These are phyloP conservation scores for Eupithecia tripunctaria DNA, from an alignment of 2,888 invertebrate species.

Conservation along the genomic window DNA sequence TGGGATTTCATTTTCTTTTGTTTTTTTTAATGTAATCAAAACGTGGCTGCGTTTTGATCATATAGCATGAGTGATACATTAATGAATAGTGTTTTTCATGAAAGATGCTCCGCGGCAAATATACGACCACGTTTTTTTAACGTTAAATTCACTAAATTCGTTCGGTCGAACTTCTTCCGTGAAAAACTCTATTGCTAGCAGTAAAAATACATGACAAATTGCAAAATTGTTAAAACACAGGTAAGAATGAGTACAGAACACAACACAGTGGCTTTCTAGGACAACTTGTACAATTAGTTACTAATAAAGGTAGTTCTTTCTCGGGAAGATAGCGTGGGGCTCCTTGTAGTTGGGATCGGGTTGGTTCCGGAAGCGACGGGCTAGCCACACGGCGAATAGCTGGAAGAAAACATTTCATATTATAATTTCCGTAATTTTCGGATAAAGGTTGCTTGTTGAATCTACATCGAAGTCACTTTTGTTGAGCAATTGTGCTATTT, in stretches of 20 bases:
- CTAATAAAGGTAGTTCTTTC: slow-evolving; percentile 80
- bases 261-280: slow-evolving; percentile 35
- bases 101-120: too few relatives aligned
- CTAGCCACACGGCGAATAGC: slow-evolving; percentile 92
- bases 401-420: slow-evolving; percentile 68
- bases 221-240: slow-evolving; percentile 14
- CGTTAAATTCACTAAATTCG: too few relatives aligned
- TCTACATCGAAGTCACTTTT: not conserved
- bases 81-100: too few relatives aligned
- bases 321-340: slow-evolving; percentile 89
- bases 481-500: not conserved
- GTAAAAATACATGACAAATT: not conserved
- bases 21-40: too few relatives aligned
- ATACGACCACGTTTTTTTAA: too few relatives aligned
- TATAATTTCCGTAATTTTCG: not conserved
- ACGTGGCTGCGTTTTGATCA: too few relatives aligned
- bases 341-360: slow-evolving; percentile 89
- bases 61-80: too few relatives aligned
- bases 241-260: slow-evolving; percentile 35
- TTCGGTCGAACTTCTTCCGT: too few relatives aligned
- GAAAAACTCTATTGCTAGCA: not conserved
- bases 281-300: slow-evolving; percentile 30
- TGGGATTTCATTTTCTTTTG: too few relatives aligned
- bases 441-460: not conserved
- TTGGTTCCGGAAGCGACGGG: slow-evolving; percentile 92